Base-by-base conservation (phyloP, 2,797 vertebrate genomes). In the Acipenser transmontanus region DNA sequence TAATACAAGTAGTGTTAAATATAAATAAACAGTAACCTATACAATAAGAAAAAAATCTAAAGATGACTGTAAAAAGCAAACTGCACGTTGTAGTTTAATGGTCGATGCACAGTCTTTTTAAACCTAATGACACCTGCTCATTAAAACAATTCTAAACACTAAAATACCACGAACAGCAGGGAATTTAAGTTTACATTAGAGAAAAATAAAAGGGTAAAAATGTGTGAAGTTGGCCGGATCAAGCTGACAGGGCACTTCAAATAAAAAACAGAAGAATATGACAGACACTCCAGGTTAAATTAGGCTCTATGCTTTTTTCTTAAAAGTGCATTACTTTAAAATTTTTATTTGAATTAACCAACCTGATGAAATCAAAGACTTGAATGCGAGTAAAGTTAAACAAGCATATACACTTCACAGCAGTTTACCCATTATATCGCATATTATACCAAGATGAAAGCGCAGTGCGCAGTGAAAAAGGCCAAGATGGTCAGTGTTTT, bases 181-280 rank as follows among this genome's bases (percentile, higher is more conserved):
- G 91, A 93, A 92, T 92, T 95, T 93, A 93, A 95, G 93, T 95
- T 93, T 95, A 95, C 91, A 92, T 95, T 95, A 94, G 92, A 91
- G 92, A 92, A 91, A 97, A 95, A 91, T 93, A 94, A 94, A 94
- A 92, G 90, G 91, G 86, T 91, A 84, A 90, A 96, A 97, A 94
- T 92, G 94, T 94, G 93, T 96, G 94, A 97, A 97, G 94, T 93
- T 94, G 93, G 94, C 89, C 94, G 88, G 93, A 94, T 98, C 95
- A 94, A 95, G 93, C 93, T 94, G 93, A 94, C 95, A 93, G 87
- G 89, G 91, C 93, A 94, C 95, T 99, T 96, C 92, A 98, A 97
- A 93, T 91, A 88, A 91, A 92, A 90, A 89, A 87, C 84, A 86
- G 84, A 85, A 87, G 87, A 89, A 86, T 89, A 91, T 89, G 90